These are phyloP conservation scores for Tenebrio molitor DNA, from an alignment of 1,140 invertebrate genomes.

Conservation along the genomic window DNA sequence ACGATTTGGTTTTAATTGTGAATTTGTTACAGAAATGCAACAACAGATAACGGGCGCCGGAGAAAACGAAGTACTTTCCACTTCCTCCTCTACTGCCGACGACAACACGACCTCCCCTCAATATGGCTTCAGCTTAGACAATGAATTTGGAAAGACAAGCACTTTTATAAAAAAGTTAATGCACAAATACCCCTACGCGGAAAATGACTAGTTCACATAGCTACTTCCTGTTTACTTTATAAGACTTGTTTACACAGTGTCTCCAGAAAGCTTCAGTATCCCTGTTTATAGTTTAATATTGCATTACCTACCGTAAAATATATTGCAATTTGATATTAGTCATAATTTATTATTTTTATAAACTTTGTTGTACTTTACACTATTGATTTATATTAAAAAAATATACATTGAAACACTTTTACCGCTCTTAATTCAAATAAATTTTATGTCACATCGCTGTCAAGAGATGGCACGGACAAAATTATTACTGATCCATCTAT, in stretches of 20 bases:
- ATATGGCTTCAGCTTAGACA: background rate
- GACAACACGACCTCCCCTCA: conserved; percentile 33
- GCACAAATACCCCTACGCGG: conserved; percentile 31
- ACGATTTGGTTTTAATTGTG: background rate
- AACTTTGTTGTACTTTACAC: background rate
- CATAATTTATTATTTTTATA: background rate
- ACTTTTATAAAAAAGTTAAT: conserved; percentile 41
- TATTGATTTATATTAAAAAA: background rate
- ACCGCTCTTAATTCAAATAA: background rate
- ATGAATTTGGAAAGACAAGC: conserved; percentile 21
- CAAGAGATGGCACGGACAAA: background rate
- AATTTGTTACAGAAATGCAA: conserved; percentile 50
- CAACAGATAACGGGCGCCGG: conserved; percentile 47
- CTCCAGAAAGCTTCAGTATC: background rate
- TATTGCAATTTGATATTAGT: background rate
- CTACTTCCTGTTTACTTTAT: conserved; percentile 5
- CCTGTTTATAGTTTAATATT: no score
- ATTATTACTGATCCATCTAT: background rate
- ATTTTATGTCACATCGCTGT: no score
- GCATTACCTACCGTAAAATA: no score
- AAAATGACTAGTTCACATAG: conserved; percentile 26
- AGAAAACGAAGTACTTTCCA: conserved; percentile 16
- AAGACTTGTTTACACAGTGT: conserved; percentile 5
- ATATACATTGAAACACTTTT: background rate
- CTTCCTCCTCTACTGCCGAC: conserved; percentile 23